Percentiles rank a stretch among this genome's conserved stretches.
Conservation (phyloP, 2,113 vertebrate genomes). For the Saimiri boliviensis region DNA sequence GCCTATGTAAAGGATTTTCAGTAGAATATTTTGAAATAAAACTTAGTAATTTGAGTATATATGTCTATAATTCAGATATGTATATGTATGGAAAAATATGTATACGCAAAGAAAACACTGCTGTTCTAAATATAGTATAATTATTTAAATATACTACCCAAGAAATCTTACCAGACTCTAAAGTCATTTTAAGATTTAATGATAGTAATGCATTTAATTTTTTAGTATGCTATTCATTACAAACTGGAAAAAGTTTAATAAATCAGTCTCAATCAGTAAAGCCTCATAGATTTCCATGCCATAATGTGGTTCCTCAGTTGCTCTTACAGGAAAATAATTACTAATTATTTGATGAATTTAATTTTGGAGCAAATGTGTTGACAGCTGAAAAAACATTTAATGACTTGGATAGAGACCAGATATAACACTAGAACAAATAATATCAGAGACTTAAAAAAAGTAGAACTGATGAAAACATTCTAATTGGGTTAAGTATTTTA, state of each 20-base stretch:
- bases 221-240: background rate
- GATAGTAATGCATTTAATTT: background rate
- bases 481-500: background rate
- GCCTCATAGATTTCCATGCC: background rate
- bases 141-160: background rate
- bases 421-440: conserved; percentile 32
- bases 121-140: conserved; percentile 58
- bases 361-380: conserved; percentile 62
- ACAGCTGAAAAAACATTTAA: conserved; percentile 17
- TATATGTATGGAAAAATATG: background rate
- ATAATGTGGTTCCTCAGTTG: background rate
- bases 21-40: background rate
- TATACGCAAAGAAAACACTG: background rate
- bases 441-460: background rate
- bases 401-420: conserved; percentile 13
- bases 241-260: conserved; percentile 55
- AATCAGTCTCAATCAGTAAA: conserved; percentile 59
- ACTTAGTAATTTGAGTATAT: background rate
- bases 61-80: background rate
- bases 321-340: conserved; percentile 60
- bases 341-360: conserved; percentile 68
- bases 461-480: background rate
- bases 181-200: conserved; percentile 45
- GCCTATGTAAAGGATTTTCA: background rate
- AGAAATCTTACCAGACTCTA: conserved; percentile 35